Evolutionary conservation across 2,797 vertebrate species (phyloP), one percentile per base, ranked within the genome.

Genomic region (Sebastolobus altivelis): DNA sequence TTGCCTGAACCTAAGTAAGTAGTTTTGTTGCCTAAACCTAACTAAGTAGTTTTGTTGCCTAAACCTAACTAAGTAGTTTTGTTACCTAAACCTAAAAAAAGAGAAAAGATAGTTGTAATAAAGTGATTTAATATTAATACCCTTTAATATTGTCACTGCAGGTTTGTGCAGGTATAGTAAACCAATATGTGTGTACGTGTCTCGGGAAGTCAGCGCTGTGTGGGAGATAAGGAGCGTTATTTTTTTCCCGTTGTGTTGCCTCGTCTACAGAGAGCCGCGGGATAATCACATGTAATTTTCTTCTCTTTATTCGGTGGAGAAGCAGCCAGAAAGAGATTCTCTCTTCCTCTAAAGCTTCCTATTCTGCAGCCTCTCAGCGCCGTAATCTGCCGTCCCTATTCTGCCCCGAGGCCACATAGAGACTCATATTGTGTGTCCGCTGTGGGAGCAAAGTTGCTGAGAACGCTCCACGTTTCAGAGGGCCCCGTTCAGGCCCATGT

Each of bases 321-420:
- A 88, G 69, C 74, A n/a, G 59, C 56, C 77, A 77, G 70, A 89
- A 88, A 89, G 85, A 90, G 75, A 73, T 78, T 82, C 83, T 87
- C 67, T 82, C 82, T 43, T 80, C 83, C 87, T 81, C 91, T 88
- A 88, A 84, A 89, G 86, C 92, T 79, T 89, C 75, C 86, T 37
- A 91, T 93, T 95, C 91, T 92, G 85, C 85, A 18, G 78, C 89
- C 92, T 95, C 94, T 95, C 95, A 94, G 92, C 91, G 82, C 93
- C 52, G 75, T 91, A 91, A 90, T 93, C 91, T 89, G 82, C 86
- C 40, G 27, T 67, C 82, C 65, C 86, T 62, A 76, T 90, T 86
- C 84, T 77, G 69, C 86, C 77, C 72, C 18, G 37, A 43, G 75
- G 79, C 78, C 72, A 79, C 90, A 92, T 83, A 93, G 88, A 93